These are phyloP conservation scores for Pasiphila rectangulata DNA, from an alignment of 2,888 invertebrate species.

Conservation along the genomic window DNA sequence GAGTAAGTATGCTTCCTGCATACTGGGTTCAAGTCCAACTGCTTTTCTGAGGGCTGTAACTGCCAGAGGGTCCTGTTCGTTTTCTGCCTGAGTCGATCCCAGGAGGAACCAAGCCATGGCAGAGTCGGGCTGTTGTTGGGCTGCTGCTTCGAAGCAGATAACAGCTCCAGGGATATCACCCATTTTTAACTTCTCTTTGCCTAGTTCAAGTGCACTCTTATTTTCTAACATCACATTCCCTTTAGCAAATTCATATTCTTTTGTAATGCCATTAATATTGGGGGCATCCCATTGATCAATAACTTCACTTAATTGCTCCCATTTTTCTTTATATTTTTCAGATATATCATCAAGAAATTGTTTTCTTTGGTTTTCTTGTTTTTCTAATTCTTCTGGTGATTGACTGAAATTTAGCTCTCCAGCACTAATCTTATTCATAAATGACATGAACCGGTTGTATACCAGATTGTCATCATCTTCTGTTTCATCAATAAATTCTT, in stretches of 20 bases:
- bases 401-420: slow-evolving; percentile 82
- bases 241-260: slow-evolving; percentile 89
- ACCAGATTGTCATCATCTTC: slow-evolving; percentile 85
- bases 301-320: slow-evolving; percentile 87
- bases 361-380: slow-evolving; percentile 62
- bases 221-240: slow-evolving; percentile 92
- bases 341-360: slow-evolving; percentile 74
- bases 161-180: slow-evolving; percentile 98
- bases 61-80: slow-evolving; percentile 97
- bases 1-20: slow-evolving; percentile 92
- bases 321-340: slow-evolving; percentile 86
- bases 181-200: slow-evolving; percentile 88
- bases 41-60: slow-evolving; percentile 95
- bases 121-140: slow-evolving; percentile 88
- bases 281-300: slow-evolving; percentile 85
- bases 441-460: slow-evolving; percentile 91
- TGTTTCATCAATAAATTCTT: slow-evolving; percentile 80
- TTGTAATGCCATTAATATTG: slow-evolving; percentile 64
- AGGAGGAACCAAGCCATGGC: slow-evolving; percentile 92
- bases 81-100: slow-evolving; percentile 97
- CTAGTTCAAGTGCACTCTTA: slow-evolving; percentile 90
- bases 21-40: slow-evolving; percentile 87
- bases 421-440: slow-evolving; percentile 88
- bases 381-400: slow-evolving; percentile 58
- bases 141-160: slow-evolving; percentile 97